Conservation (phyloP, 2,888 invertebrate species). For the Trissolcus japonicus region DNA sequence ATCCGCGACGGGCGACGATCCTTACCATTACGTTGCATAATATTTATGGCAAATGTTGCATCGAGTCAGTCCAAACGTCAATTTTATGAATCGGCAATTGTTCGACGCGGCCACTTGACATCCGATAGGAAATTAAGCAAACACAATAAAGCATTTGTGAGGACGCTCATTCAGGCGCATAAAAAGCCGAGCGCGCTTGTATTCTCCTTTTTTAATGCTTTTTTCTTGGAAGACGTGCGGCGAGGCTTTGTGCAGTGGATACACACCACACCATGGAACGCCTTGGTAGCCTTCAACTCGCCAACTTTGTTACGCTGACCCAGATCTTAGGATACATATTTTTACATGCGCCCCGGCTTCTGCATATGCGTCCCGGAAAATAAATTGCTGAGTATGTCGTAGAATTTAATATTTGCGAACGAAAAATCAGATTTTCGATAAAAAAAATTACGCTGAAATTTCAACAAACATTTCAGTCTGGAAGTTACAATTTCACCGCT, state of each 20-base stretch:
- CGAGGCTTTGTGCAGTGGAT: conserved; percentile 31
- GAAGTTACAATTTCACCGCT: not conserved
- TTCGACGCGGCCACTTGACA: conserved; percentile 48
- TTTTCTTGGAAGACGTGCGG: conserved; percentile 43
- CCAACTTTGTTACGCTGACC: conserved; percentile 46
- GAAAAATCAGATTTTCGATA: not conserved
- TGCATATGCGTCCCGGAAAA: conserved; percentile 28
- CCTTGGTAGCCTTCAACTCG: conserved; percentile 30
- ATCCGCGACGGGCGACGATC: conserved; percentile 8
- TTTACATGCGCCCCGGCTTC: conserved; percentile 25
- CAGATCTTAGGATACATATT: conserved; percentile 41
- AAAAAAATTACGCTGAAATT: not conserved
- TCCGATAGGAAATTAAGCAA: conserved; percentile 55
- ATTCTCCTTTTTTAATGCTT: conserved; percentile 15
- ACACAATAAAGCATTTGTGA: conserved; percentile 46
- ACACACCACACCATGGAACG: conserved; percentile 18
- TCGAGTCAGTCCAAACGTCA: conserved; percentile 26
- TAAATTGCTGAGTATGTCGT: conserved; percentile 14
- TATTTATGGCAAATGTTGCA: conserved; percentile 34
- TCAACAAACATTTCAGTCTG: conserved; percentile 2
- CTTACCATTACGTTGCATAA: conserved; percentile 45
- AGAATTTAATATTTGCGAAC: conserved; percentile 1
- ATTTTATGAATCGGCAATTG: conserved; percentile 54
- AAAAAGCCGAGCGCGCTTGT: conserved; percentile 29
- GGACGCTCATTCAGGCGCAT: conserved; percentile 30